Conservation (phyloP, 2,113 vertebrate species). For the Nesospiza acunhae region DNA sequence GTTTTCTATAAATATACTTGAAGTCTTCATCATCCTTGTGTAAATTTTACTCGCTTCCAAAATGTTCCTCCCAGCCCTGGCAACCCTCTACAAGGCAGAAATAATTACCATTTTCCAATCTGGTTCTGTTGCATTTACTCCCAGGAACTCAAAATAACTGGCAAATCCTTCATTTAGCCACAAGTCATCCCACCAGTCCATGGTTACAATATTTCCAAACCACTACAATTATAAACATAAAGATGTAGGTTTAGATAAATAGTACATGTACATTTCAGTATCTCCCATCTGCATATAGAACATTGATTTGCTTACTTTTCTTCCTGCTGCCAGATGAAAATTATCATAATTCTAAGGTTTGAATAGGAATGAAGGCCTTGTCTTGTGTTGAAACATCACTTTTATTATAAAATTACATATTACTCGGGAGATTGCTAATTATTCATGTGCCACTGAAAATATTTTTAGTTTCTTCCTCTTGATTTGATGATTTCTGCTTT, state of each 20-base stretch:
- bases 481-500: conserved; percentile 3
- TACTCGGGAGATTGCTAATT: background rate
- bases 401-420: conserved; percentile 27
- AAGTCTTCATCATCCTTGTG: background rate
- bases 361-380: background rate
- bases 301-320: background rate
- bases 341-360: background rate
- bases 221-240: conserved; percentile 79
- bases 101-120: conserved; percentile 89
- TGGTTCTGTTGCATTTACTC: conserved; percentile 78
- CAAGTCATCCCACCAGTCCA: conserved; percentile 99
- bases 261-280: background rate
- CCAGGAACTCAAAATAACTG: conserved; percentile 93
- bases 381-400: background rate
- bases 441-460: conserved; percentile 25
- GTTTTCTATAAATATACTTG: background rate
- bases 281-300: background rate
- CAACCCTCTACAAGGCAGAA: background rate
- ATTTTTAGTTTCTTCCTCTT: conserved; percentile 30
- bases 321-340: conserved; percentile 9
- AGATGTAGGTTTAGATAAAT: background rate
- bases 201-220: conserved; percentile 98
- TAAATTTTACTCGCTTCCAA: background rate
- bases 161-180: conserved; percentile 98
- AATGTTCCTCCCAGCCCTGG: background rate